A percentile compares a stretch with the other conserved stretches of the same genome.
These are phyloP conservation scores for Pteropus rufus DNA, from an alignment of 2,797 vertebrate species.

Conservation along the genomic window DNA sequence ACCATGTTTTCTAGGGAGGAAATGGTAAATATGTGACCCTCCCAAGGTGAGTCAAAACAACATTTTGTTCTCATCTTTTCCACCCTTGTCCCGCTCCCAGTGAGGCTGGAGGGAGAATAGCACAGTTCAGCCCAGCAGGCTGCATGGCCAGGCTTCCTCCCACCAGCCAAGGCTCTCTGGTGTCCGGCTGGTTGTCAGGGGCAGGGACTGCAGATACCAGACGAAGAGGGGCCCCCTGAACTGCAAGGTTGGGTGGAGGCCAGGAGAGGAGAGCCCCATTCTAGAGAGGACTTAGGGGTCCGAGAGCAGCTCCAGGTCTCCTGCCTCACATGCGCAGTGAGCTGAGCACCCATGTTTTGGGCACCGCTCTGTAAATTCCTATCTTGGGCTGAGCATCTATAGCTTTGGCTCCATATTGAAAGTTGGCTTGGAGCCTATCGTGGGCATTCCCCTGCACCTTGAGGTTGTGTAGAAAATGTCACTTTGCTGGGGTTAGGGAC, in stretches of 20 bases:
- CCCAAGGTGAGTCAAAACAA: not conserved
- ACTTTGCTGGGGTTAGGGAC: not conserved
- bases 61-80: not conserved
- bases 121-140: not conserved
- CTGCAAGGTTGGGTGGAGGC: not conserved
- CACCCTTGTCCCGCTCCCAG: not conserved
- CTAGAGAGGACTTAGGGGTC: not conserved
- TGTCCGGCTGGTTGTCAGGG: not conserved
- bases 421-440: not conserved
- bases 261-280: not conserved
- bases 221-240: not conserved
- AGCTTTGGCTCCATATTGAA: not conserved
- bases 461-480: not conserved
- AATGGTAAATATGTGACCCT: not conserved
- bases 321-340: not conserved
- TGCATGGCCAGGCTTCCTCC: not conserved
- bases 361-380: not conserved
- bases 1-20: not conserved
- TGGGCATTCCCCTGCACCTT: not conserved
- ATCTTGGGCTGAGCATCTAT: not conserved
- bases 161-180: not conserved
- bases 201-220: too few species aligned
- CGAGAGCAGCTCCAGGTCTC: not conserved
- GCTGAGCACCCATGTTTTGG: not conserved
- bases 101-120: not conserved